Base-by-base conservation (phyloP, 2,888 invertebrate species). In the Malthinus flaveolus region DNA sequence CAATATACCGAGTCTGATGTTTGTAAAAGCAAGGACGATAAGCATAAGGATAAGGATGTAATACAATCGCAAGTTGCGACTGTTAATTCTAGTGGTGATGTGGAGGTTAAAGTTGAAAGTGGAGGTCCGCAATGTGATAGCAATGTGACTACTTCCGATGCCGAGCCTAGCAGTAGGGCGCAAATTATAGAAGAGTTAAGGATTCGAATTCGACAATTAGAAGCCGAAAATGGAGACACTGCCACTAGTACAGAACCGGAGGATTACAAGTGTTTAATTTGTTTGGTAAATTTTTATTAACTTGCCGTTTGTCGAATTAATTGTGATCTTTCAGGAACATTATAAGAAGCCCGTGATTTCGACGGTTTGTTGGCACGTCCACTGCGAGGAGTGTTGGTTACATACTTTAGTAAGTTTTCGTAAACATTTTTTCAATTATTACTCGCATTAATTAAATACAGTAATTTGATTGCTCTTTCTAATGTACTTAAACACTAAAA, bases 301-400 rank as follows among this genome's bases (percentile, higher is more conserved):
- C n/a, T n/a, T n/a, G n/a, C n/a, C 33, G 7, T 33, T 32, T 15
- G 8, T n/a, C n/a, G 13, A 35, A 6, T 13, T 12, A 36, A 8
- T 49, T 5, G 23, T 49, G 8, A 35, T 45, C 15, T 77, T 80
- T 6, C 74, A 87, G 86, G 86, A 86, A 69, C 79, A 82, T 50
- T 87, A 85, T 75, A 82, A 81, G 68, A 83, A 83, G 68, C 87
- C 87, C n/a, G 82, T 87, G 39, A 85, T 85, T 50, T 87, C 87
- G 11, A 83, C 86, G 23, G 84, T 84, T 66, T 87, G 87, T 73
- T 87, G 87, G 87, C 87, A 87, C 75, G 87, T 87, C 11, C 85
- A 87, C 72, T 87, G 87, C 74, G 85, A 87, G 74, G 85, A 85
- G 32, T 89, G 89, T 67, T 89, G 89, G 89, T 77, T 89, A 0